These are phyloP conservation scores for Ancistrus triradiatus DNA, from an alignment of 2,113 vertebrate genomes.

Conservation along the genomic window DNA sequence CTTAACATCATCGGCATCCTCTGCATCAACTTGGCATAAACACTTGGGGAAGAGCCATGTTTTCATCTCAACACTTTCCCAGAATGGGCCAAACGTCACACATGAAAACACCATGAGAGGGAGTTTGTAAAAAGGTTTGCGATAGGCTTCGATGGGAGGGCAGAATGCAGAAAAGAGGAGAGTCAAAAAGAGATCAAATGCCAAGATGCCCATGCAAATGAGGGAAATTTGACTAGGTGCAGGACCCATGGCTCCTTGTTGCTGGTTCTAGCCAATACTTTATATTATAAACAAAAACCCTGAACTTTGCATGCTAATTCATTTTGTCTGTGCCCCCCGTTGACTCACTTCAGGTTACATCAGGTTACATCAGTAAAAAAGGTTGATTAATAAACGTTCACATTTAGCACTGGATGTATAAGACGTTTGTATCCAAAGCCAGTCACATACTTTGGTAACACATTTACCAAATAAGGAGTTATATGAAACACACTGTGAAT, in stretches of 20 bases:
- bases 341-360: too few species aligned
- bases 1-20: conserved; percentile 81
- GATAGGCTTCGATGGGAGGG: neutral
- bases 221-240: neutral
- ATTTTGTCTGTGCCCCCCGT: too few species aligned
- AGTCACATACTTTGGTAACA: too few species aligned
- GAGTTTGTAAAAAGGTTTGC: neutral
- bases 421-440: too few species aligned
- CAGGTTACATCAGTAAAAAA: too few species aligned
- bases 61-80: conserved; percentile 82
- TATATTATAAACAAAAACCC: neutral
- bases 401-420: too few species aligned
- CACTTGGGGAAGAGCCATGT: conserved; percentile 84
- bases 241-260: neutral
- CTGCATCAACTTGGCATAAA: conserved; percentile 84
- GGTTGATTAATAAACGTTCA: too few species aligned
- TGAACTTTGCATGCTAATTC: too few species aligned
- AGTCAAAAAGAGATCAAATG: neutral
- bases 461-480: too few species aligned
- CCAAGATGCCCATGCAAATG: neutral
- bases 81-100: conserved; percentile 78
- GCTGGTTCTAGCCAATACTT: neutral
- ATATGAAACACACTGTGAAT: too few species aligned
- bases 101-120: conserved; percentile 11
- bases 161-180: neutral